Conservation (phyloP, 2,113 vertebrate species). For the Megaleporinus macrocephalus region DNA sequence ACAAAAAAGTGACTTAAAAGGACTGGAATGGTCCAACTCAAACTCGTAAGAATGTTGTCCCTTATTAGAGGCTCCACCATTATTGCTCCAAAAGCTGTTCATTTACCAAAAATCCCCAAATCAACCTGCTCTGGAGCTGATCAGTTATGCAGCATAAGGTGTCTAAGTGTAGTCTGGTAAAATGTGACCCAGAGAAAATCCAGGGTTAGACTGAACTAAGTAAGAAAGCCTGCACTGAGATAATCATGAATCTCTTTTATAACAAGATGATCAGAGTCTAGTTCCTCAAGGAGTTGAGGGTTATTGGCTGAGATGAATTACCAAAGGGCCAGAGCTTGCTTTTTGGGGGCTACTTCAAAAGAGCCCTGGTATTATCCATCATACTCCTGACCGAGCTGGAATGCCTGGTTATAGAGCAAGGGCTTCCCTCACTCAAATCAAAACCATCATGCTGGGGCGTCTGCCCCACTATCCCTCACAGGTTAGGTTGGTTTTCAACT, state of each 20-base stretch:
- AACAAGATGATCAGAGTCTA: slow-evolving; percentile 46
- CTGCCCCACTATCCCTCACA: not conserved
- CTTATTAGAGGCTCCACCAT: too few relatives aligned
- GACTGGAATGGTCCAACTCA: too few relatives aligned
- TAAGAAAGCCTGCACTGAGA: not conserved
- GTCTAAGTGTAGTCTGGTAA: too few relatives aligned
- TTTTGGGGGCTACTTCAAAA: slow-evolving; percentile 52
- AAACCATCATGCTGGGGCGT: slow-evolving; percentile 24
- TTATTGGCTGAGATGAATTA: slow-evolving; percentile 56
- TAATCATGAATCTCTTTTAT: slow-evolving; percentile 50
- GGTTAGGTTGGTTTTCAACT: not conserved
- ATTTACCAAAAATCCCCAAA: too few relatives aligned
- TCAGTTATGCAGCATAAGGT: too few relatives aligned
- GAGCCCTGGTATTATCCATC: slow-evolving; percentile 43
- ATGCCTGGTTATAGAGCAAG: slow-evolving; percentile 25
- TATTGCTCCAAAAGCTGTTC: too few relatives aligned
- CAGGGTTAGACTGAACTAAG: too few relatives aligned
- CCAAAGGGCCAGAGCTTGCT: slow-evolving; percentile 49
- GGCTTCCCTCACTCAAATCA: slow-evolving; percentile 21
- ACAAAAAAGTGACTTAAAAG: too few relatives aligned
- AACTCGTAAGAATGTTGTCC: too few relatives aligned
- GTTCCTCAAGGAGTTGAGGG: slow-evolving; percentile 46
- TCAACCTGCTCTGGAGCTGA: too few relatives aligned
- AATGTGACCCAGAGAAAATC: too few relatives aligned
- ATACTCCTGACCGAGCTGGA: slow-evolving; percentile 35